These are phyloP conservation scores for Tragelaphus strepsiceros DNA, from an alignment of 2,113 vertebrate species.

Conservation along the genomic window DNA sequence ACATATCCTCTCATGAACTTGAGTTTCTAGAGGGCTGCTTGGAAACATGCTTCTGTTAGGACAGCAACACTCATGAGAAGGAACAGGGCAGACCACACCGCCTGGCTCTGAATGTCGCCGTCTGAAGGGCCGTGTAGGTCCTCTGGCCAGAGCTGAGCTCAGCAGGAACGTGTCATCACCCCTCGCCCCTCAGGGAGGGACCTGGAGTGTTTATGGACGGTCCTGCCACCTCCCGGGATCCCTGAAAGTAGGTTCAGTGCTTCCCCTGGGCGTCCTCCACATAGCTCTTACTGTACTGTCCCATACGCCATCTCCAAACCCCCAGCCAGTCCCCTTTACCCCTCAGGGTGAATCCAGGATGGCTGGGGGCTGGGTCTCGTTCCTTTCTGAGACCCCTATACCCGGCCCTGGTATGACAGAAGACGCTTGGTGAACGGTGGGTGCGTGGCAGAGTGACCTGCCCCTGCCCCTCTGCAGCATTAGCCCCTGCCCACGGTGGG, in stretches of 20 bases:
- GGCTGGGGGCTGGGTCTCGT: neutral
- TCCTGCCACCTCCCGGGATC: neutral
- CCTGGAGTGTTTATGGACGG: neutral
- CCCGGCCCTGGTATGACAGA: neutral
- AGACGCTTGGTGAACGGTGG: fast-evolving
- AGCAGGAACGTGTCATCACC: neutral
- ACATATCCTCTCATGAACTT: fast-evolving
- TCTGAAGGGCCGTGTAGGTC: neutral
- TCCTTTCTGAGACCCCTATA: neutral
- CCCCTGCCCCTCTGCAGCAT: neutral
- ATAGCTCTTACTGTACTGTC: neutral
- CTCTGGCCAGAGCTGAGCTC: neutral
- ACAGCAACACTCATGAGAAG: neutral
- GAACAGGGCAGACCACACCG: fast-evolving
- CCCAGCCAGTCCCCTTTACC: neutral
- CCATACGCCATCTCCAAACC: neutral
- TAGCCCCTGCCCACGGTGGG: neutral
- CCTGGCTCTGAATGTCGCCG: neutral
- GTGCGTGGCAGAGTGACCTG: fast-evolving
- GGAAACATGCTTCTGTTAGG: neutral
- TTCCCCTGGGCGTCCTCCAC: neutral
- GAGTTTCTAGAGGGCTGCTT: neutral
- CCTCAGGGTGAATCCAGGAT: neutral
- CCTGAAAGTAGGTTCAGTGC: neutral
- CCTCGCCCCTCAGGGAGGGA: neutral